Evolutionary conservation across 2,797 vertebrate genomes (phyloP), one percentile per base, ranked within the genome.

Genomic region (Sarcophilus harrisii): DNA sequence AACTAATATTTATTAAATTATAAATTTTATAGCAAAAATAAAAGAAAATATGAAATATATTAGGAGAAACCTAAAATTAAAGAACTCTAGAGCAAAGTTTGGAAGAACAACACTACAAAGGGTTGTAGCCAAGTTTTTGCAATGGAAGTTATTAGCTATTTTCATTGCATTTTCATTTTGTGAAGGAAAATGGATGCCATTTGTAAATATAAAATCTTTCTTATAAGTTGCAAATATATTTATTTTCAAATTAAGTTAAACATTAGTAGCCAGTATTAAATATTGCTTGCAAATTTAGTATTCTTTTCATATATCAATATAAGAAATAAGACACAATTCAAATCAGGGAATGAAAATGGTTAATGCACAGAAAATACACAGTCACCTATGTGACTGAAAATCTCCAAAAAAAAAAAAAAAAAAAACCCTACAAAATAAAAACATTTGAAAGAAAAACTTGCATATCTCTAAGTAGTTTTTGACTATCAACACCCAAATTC

Each of bases 1-100:
- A 99, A 99, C 98, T 98, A 98, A 96, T 98, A 98, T 98, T 99
- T 99, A 99, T 99, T 99, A 99, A 99, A 99, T 99, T 99, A 99
- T 99, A 99, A 99, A 99, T 98, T 98, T 98, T 95, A 98, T 99
- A 99, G 99, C 98, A 98, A 99, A 99, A 99, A 52, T 5, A 98
- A 96, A 94, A 97, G 98, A 97, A 0, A 98, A 29, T 28, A 29
- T 9, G 9, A 59, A 98, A 98, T 97, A 94, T 97, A 97, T 98
- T 98, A 97, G 98, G 98, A 98, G 97, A 98, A 98, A 98, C 95
- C 93, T 98, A 97, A 96, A 97, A 97, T 98, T 99, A 98, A 99
- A 97, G 96, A 97, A 98, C 98, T 97, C 98, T 97, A 98, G 98
- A 98, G 97, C 97, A 98, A 98, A 99, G 97, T 98, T 91, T 97